Percentiles rank a stretch among this genome's conserved stretches.
phyloP scores from a whole-genome alignment of 2,888 invertebrate genomes.

The Melieria omissa region DNA sequence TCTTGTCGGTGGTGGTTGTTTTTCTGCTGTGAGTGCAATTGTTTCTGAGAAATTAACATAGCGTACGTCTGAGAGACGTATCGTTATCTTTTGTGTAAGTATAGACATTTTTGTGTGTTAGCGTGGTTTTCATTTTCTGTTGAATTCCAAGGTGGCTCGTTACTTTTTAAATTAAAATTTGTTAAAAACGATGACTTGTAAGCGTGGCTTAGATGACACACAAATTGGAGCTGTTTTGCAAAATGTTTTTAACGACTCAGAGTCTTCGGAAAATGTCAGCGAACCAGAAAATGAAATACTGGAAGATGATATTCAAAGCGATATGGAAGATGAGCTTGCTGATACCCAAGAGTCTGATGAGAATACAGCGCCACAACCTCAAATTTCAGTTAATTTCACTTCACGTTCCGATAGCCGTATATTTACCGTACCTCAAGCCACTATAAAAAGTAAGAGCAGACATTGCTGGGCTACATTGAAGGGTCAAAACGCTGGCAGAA shows the following conservation, averaged over 20 bases:
- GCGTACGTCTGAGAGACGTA: constrained; percentile 16
- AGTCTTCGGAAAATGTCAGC: constrained; percentile 9
- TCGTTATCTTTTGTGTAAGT: constrained; percentile 17
- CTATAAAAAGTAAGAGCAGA: constrained; percentile 4
- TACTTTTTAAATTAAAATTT: constrained; percentile 1
- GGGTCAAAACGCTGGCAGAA: constrained; percentile 7
- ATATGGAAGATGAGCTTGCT: not conserved
- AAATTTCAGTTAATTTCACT: not conserved
- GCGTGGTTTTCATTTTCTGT: constrained; percentile 1
- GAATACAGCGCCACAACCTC: not conserved
- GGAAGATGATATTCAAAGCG: constrained; percentile 18
- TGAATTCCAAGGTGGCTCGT: not conserved
- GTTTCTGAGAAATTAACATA: constrained; percentile 7
- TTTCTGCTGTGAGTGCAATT: too few relatives aligned
- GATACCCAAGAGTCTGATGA: constrained; percentile 4
- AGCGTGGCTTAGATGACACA: not conserved
- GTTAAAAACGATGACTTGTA: not conserved
- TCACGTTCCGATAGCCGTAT: constrained; percentile 5
- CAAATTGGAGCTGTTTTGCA: not conserved
- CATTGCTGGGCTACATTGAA: not conserved
- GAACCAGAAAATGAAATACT: constrained; percentile 2
- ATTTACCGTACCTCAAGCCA: not conserved
- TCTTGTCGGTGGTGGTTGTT: too few relatives aligned
- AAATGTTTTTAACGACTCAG: too few relatives aligned
- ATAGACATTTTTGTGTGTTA: too few relatives aligned